Base-by-base conservation (phyloP, 1,140 invertebrate species). In the Monochamus saltuarius region DNA sequence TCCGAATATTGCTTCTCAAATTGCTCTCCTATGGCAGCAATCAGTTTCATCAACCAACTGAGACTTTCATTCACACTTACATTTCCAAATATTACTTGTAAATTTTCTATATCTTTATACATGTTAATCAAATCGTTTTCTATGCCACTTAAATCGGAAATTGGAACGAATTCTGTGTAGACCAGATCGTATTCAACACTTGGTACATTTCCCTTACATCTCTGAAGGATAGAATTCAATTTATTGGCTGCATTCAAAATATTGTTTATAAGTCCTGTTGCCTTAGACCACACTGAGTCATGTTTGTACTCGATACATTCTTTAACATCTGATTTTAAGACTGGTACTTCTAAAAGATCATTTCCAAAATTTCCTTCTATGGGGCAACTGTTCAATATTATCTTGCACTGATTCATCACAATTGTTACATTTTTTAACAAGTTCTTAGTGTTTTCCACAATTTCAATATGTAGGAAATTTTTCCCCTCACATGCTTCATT, bases 321-420 rank as follows among this genome's bases (percentile, higher is more conserved):
- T 10, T 52, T 29, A 11, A 17, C 29, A 40, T 56, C 47, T 11
- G 62, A 13, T 50, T 78, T 75, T 1, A 81, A 65, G 36, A 85
- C 71, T 1, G 78, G 72, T 13, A 82, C 76, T 51, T 80, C 71
- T 19, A 76, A 68, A 49, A 78, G 39, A 13, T 77, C 65, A 11
- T 49, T 34, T 67, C 78, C 79, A 47, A 80, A 75, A 37, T 77
- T 66, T 22, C 74, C 70, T 60, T 81, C 76, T 59, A 73, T 74
- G 11, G 87, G 86, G 66, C 83, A 84, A 35, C 85, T 79, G 69
- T 86, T 78, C 4, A 89, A 51, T 9, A 86, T 76, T 0, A 87
- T 61, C 56, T 79, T 65, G 35, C 86, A 79, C 64, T 89, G 87
- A 52, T 85, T 82, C 9, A 85, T 74, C 34, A 81, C 70, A 54